Conservation (phyloP, 1,140 invertebrate genomes). For the Drosophila auraria region DNA sequence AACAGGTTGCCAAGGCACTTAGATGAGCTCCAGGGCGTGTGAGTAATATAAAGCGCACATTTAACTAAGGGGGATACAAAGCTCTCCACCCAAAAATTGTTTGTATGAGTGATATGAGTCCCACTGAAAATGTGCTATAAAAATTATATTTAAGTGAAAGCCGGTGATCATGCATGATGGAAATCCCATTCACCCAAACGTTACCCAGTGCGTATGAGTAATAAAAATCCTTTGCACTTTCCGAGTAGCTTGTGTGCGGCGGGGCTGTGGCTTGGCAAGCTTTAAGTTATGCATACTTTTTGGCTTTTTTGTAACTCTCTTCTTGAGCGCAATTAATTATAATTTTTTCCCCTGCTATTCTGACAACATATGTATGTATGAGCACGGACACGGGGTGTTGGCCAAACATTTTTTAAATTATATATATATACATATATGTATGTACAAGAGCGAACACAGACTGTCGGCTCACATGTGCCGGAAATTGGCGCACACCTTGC, state of each 20-base stretch:
- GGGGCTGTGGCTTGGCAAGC: neutral
- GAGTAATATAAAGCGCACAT: constrained; percentile 3
- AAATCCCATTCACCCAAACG: constrained; percentile 1
- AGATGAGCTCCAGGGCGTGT: neutral
- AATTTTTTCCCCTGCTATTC: constrained; percentile 41
- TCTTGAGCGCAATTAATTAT: constrained; percentile 58
- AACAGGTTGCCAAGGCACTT: neutral
- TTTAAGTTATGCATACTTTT: constrained; percentile 38
- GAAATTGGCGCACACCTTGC: constrained; percentile 81
- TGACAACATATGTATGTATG: constrained; percentile 63
- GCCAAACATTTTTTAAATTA: constrained; percentile 45
- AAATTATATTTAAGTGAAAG: neutral
- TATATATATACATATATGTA: constrained; percentile 13
- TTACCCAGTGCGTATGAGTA: constrained; percentile 44
- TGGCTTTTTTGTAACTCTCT: constrained; percentile 18
- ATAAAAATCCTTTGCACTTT: constrained; percentile 20
- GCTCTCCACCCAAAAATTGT: neutral
- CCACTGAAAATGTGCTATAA: neutral
- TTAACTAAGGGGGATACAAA: constrained; percentile 9
- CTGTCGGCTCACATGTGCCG: constrained; percentile 62
- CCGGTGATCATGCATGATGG: constrained; percentile 11
- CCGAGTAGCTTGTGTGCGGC: neutral
- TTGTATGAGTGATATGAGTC: neutral
- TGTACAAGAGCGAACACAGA: constrained; percentile 8
- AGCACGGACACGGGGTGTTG: constrained; percentile 27